Evolutionary conservation across 1,140 invertebrate species (phyloP), one percentile per base, ranked within the genome.

Genomic region (Lepidurus apus): DNA sequence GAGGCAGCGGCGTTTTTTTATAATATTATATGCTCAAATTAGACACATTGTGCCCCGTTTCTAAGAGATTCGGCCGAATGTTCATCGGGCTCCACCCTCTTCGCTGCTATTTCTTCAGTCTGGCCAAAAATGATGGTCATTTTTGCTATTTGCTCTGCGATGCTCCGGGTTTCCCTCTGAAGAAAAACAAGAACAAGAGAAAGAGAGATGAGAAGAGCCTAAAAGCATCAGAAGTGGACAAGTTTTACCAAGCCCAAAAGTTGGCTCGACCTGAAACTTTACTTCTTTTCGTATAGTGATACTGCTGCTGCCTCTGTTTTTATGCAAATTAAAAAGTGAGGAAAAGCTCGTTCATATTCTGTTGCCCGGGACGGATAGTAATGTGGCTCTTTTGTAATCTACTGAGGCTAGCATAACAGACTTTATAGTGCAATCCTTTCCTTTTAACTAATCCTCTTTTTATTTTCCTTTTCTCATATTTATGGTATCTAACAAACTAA

Each of bases 361-460:
- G 53, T 21, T 3, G 53, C 53, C 21, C 21, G 53, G 13, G 13
- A 21, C 3, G 53, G 13, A 65, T n/a, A 65, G 13, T 65, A 65
- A 65, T 65, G 53, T 11, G n/a, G 21, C 53, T 65, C 17, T 65
- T 65, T 65, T 65, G 53, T 65, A 65, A 65, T 65, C 53, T 65
- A 13, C 53, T 65, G 8, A 13, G 34, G 53, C 53, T 65, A 21
- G 21, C 53, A 21, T n/a, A 65, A 65, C n/a, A n/a, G 13, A 21
- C 53, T 65, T 65, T 17, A 65, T 65, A 34, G 34, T 34, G 13
- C 53, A 65, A 65, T 7, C 8, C 8, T 7, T 65, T 65, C 53
- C 7, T 65, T 7, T 4, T 13, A 65, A 4, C 53, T n/a, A 65
- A 9, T 13, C 9, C 21, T 7, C 26, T 17, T n/a, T 13, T 65